Evolutionary conservation across 2,113 vertebrate species (phyloP).

Genomic region (Prunella himalayana): DNA sequence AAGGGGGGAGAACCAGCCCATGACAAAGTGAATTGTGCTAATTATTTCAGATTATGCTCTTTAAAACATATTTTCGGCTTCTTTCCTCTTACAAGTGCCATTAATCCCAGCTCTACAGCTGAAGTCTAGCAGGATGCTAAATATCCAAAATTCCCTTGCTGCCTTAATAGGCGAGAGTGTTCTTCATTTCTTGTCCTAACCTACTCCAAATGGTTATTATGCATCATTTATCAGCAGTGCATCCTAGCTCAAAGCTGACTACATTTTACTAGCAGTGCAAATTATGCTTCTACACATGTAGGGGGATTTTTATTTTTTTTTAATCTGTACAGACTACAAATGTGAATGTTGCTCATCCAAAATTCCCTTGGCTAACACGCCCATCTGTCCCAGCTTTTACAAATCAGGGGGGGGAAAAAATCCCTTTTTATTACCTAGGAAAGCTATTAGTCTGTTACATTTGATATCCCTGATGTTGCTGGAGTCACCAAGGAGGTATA

Average conservation of each 20-base stretch:
- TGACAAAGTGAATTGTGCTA: slow-evolving; percentile 38
- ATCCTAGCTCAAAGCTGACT: not conserved
- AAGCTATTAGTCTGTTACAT: not conserved
- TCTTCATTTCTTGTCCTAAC: slow-evolving; percentile 30
- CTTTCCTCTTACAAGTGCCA: slow-evolving; percentile 7
- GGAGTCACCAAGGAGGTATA: not conserved
- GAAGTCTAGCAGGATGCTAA: slow-evolving; percentile 24
- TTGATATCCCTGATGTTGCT: not conserved
- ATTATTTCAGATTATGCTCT: slow-evolving; percentile 56
- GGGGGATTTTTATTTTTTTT: not conserved
- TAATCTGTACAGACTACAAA: not conserved
- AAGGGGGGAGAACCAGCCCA: not conserved
- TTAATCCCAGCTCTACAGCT: slow-evolving; percentile 26
- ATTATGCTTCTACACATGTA: slow-evolving; percentile 18
- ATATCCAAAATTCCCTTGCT: slow-evolving; percentile 24
- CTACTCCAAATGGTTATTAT: slow-evolving; percentile 15
- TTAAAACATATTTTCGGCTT: slow-evolving; percentile 10
- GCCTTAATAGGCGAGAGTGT: not conserved
- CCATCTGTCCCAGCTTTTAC: slow-evolving; percentile 14
- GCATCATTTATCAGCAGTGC: slow-evolving; percentile 28
- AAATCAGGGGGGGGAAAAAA: not conserved
- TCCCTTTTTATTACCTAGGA: not conserved
- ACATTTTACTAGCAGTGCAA: not conserved
- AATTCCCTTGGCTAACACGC: not conserved
- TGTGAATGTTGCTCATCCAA: not conserved